These are phyloP conservation scores for Oscheius sp. DNA, from an alignment of 2,888 invertebrate genomes.

Conservation along the genomic window DNA sequence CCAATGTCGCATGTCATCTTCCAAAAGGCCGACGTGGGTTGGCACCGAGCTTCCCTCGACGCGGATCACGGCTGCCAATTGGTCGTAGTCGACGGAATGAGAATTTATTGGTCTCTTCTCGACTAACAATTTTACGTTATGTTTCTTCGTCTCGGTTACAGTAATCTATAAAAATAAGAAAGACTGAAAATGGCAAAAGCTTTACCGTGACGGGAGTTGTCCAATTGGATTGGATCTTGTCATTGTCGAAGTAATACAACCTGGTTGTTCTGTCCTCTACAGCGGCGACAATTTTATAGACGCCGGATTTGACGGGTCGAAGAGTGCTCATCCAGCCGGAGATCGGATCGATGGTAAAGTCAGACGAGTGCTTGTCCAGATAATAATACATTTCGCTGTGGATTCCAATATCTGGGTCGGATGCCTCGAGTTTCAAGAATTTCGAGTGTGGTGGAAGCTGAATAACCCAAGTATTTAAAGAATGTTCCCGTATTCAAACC, in stretches of 20 bases:
- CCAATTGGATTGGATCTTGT: slow-evolving; percentile 51
- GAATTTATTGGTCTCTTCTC: slow-evolving; percentile 38
- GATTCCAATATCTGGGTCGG: slow-evolving; percentile 93
- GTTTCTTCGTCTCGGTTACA: slow-evolving; percentile 43
- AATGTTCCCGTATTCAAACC: slow-evolving; percentile 31
- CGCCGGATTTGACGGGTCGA: slow-evolving; percentile 51
- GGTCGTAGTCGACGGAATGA: slow-evolving; percentile 7
- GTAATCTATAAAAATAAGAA: slow-evolving; percentile 41
- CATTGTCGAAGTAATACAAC: slow-evolving; percentile 58
- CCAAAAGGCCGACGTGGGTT: slow-evolving; percentile 41
- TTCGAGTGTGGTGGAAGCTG: slow-evolving; percentile 31
- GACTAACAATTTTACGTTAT: slow-evolving; percentile 36
- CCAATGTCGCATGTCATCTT: slow-evolving; percentile 44
- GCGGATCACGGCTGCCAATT: slow-evolving; percentile 45
- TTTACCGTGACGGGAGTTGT: slow-evolving; percentile 44
- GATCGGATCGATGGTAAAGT: slow-evolving; percentile 90
- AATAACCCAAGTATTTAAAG: not conserved
- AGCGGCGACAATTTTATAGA: slow-evolving; percentile 52
- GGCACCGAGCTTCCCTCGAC: slow-evolving; percentile 33
- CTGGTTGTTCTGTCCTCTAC: slow-evolving; percentile 68
- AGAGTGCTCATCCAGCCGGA: slow-evolving; percentile 64
- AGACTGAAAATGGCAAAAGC: not conserved
- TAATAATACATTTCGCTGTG: slow-evolving; percentile 98
- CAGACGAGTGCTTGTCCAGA: slow-evolving; percentile 78
- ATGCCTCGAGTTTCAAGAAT: slow-evolving; percentile 79